Percentiles rank a stretch among this genome's conserved stretches.
Evolutionary conservation across 2,797 vertebrate genomes (phyloP).

Genomic region (Rhabdomys pumilio): DNA sequence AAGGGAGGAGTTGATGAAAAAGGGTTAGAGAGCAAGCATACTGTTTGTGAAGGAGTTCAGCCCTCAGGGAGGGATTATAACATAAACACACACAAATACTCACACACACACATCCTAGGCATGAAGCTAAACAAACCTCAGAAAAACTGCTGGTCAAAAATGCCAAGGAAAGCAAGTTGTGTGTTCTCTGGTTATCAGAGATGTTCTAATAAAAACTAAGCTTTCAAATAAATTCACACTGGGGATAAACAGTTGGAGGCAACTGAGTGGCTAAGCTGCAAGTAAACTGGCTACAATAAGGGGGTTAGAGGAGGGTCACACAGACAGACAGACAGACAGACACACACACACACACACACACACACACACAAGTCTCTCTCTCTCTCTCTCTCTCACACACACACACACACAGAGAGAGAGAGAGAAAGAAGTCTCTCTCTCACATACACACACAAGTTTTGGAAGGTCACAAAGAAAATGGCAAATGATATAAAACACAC

Average conservation of each 20-base stretch:
- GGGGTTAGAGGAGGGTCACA: background rate
- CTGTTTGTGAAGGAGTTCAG: background rate
- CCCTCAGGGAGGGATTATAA: fast-evolving
- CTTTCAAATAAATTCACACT: background rate
- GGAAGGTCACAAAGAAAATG: background rate
- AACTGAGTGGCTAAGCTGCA: background rate
- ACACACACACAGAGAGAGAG: background rate
- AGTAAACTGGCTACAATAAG: background rate
- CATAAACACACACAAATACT: background rate
- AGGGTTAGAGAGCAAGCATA: background rate
- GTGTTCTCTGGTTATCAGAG: conserved; percentile 17
- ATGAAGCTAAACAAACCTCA: conserved; percentile 11
- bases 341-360: background rate
- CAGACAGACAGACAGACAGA: background rate
- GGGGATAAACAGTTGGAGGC: conserved; percentile 33
- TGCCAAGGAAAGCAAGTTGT: background rate
- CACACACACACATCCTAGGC: background rate
- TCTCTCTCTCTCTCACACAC: background rate
- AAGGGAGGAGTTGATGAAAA: background rate
- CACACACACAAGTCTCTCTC: background rate
- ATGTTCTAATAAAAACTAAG: background rate
- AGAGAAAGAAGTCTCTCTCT: no score
- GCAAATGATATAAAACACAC: background rate
- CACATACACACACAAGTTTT: background rate
- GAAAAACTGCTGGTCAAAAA: background rate